Evolutionary conservation across 2,797 vertebrate species (phyloP).

Genomic region (Limosa lapponica): DNA sequence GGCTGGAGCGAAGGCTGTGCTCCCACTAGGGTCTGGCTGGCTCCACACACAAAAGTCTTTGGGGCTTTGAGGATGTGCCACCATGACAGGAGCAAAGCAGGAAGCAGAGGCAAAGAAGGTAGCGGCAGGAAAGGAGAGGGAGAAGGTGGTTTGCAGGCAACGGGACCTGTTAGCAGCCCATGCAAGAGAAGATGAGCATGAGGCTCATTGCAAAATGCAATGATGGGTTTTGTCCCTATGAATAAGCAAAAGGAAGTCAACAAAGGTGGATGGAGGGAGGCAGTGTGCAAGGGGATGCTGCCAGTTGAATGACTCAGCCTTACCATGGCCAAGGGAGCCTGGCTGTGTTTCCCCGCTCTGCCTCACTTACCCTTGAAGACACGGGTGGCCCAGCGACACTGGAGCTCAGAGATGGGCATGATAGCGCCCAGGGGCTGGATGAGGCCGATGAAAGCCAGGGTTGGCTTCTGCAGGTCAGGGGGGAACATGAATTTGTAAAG

Average conservation of each 20-base stretch:
- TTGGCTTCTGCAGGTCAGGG: constrained; percentile 76
- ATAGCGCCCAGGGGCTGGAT: constrained; percentile 81
- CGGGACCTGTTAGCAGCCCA: background rate
- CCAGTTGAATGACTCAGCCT: background rate
- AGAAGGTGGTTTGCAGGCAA: background rate
- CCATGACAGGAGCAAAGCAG: background rate
- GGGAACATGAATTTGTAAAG: constrained; percentile 86
- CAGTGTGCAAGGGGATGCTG: background rate
- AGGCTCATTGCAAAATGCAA: background rate
- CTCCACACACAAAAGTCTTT: background rate
- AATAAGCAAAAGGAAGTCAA: background rate
- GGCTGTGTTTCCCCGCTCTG: background rate
- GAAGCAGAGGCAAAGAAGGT: background rate
- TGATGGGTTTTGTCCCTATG: fast-evolving
- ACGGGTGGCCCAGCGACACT: constrained; percentile 83
- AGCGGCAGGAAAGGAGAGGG: background rate
- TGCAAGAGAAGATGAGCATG: background rate
- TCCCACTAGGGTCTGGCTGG: background rate
- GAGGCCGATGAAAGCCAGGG: constrained; percentile 84
- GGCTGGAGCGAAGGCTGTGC: background rate
- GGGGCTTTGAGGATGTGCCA: fast-evolving
- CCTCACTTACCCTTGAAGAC: constrained; percentile 84
- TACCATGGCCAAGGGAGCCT: background rate
- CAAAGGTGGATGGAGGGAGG: background rate
- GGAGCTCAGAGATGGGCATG: constrained; percentile 85